These are phyloP conservation scores for Odontophorus gujanensis DNA, from an alignment of 2,113 vertebrate genomes.

Conservation along the genomic window DNA sequence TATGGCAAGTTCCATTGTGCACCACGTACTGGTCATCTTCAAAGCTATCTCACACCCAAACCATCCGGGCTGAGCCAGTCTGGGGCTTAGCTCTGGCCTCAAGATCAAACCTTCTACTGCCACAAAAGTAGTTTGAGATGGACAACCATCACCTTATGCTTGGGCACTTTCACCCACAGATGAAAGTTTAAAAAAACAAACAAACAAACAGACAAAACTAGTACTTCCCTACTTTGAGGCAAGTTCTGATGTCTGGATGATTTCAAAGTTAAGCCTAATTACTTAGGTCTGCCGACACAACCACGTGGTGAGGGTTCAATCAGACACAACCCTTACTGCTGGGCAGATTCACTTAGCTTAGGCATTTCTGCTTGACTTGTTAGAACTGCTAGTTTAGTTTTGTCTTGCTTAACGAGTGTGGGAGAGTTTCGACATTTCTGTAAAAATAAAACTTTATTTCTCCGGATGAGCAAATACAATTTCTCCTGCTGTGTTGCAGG, in stretches of 20 bases:
- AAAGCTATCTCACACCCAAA: not conserved
- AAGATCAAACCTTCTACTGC: not conserved
- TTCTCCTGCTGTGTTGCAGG: not conserved
- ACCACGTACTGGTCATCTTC: not conserved
- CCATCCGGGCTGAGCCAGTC: not conserved
- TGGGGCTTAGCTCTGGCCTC: not conserved
- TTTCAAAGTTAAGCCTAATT: not conserved
- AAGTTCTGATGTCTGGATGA: not conserved
- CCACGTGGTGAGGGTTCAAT: not conserved
- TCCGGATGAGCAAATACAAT: not conserved
- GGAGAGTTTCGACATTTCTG: not conserved
- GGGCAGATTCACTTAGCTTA: slow-evolving; percentile 8
- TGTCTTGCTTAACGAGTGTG: not conserved
- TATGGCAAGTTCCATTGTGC: not conserved
- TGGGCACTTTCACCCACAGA: not conserved
- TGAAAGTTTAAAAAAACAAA: not conserved
- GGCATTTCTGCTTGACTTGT: slow-evolving; percentile 22
- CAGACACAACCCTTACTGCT: slow-evolving; percentile 1
- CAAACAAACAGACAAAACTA: no score
- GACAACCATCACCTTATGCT: not conserved
- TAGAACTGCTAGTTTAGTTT: not conserved
- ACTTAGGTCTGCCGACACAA: not conserved
- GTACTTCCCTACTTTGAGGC: not conserved
- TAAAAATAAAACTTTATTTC: slow-evolving; percentile 21
- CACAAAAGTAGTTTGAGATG: not conserved